A percentile compares a stretch with the other conserved stretches of the same genome.
phyloP scores from a whole-genome alignment of 2,797 vertebrate species.

The Brachyrhaphis roseni region DNA sequence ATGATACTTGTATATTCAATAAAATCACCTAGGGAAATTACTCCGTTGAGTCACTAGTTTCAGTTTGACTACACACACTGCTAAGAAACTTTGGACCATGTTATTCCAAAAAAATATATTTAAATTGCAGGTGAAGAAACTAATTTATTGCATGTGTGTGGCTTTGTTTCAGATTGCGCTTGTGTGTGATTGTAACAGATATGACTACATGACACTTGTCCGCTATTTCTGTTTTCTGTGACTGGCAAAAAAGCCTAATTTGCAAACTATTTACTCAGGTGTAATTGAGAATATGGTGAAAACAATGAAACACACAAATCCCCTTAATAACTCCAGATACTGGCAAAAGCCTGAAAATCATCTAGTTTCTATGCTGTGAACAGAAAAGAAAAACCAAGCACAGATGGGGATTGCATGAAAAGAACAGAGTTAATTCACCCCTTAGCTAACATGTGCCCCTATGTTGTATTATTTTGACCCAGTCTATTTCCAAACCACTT shows the following conservation, averaged over 20 bases:
- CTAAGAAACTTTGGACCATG: neutral
- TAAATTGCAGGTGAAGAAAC: neutral
- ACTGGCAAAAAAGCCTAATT: slow-evolving; percentile 26
- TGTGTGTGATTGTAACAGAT: slow-evolving; percentile 35
- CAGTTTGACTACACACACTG: slow-evolving; percentile 12
- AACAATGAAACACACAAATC: slow-evolving; percentile 37
- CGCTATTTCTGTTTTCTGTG: slow-evolving; percentile 40
- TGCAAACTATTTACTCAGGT: slow-evolving; percentile 8
- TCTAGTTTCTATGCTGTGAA: neutral
- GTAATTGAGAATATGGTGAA: slow-evolving; percentile 7
- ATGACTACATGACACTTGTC: slow-evolving; percentile 44
- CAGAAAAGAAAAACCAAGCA: neutral
- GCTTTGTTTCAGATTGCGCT: slow-evolving; percentile 10
- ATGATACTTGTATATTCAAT: neutral
- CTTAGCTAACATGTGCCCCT: neutral
- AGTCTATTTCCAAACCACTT: neutral
- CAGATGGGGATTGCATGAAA: neutral
- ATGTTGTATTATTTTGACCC: neutral
- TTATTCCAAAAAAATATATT: neutral
- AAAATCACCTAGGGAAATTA: neutral
- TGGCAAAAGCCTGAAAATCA: slow-evolving; percentile 45
- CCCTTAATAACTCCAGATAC: slow-evolving; percentile 30
- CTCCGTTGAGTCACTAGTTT: neutral
- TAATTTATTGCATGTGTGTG: neutral
- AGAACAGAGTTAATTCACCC: neutral